A percentile compares a stretch with the other conserved stretches of the same genome.
These are phyloP conservation scores for Hylomyscus alleni DNA, from an alignment of 2,797 vertebrate genomes.

Conservation along the genomic window DNA sequence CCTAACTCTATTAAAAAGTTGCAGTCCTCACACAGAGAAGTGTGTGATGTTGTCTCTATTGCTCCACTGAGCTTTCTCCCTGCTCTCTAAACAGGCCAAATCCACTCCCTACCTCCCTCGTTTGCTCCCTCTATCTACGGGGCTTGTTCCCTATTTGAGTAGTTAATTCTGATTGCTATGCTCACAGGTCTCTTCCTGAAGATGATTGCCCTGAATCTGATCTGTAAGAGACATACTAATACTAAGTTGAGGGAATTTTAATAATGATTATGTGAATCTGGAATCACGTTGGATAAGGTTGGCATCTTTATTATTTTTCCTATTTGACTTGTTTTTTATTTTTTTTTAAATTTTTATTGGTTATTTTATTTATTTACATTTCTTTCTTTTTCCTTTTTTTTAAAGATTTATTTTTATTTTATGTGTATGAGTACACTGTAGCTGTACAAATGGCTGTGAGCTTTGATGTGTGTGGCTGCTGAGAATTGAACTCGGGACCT, in stretches of 20 bases:
- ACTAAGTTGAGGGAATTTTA: background rate
- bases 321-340: no score
- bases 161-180: background rate
- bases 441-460: no score
- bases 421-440: no score
- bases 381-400: no score
- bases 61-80: background rate
- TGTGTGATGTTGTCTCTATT: background rate
- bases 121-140: background rate
- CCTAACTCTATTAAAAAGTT: background rate
- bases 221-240: background rate
- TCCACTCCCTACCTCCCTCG: background rate
- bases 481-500: no score
- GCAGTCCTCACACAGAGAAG: background rate
- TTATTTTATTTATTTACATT: no score
- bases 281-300: background rate
- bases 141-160: background rate
- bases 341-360: no score
- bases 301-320: background rate
- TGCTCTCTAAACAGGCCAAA: background rate
- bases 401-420: no score
- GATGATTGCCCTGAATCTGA: background rate
- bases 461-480: no score
- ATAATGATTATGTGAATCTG: slow-evolving; percentile 5
- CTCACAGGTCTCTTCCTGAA: background rate